Evolutionary conservation across 2,113 vertebrate species (phyloP).

Genomic region (Hippocampus zosterae): DNA sequence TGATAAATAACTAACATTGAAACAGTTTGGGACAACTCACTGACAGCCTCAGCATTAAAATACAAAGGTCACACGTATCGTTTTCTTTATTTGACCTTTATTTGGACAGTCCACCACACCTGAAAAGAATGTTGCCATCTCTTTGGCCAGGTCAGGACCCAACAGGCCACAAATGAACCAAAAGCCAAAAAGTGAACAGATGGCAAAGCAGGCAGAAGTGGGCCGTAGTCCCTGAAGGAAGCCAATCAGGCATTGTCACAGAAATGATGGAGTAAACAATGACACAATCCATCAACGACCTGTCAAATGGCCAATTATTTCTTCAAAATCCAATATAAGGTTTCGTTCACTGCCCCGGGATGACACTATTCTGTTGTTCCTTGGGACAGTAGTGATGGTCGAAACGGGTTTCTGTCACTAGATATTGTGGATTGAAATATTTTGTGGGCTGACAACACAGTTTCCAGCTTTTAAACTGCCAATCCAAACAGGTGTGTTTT

Average conservation of each 20-base stretch:
- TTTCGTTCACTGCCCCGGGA: constrained; percentile 20
- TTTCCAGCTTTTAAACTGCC: not conserved
- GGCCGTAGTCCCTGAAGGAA: constrained; percentile 68
- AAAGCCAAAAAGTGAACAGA: constrained; percentile 54
- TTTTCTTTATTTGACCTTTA: constrained; percentile 61
- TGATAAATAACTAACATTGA: not conserved
- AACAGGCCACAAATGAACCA: constrained; percentile 28
- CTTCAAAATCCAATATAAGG: constrained; percentile 44
- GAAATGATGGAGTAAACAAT: constrained; percentile 55
- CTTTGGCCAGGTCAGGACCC: constrained; percentile 58
- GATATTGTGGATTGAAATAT: not conserved
- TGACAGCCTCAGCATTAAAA: constrained; percentile 35
- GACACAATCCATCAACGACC: constrained; percentile 55
- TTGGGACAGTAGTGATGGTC: not conserved
- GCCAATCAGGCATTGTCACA: constrained; percentile 72
- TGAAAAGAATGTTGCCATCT: constrained; percentile 23
- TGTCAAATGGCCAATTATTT: constrained; percentile 58
- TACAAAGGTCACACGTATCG: constrained; percentile 39
- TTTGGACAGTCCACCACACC: constrained; percentile 55
- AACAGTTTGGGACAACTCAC: constrained; percentile 1
- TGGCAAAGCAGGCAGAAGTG: constrained; percentile 51
- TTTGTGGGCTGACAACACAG: not conserved
- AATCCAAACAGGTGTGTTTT: not conserved
- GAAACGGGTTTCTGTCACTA: not conserved
- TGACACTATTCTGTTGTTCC: not conserved